phyloP scores from a whole-genome alignment of 2,113 vertebrate genomes.

The Thamnophis sirtalis region DNA sequence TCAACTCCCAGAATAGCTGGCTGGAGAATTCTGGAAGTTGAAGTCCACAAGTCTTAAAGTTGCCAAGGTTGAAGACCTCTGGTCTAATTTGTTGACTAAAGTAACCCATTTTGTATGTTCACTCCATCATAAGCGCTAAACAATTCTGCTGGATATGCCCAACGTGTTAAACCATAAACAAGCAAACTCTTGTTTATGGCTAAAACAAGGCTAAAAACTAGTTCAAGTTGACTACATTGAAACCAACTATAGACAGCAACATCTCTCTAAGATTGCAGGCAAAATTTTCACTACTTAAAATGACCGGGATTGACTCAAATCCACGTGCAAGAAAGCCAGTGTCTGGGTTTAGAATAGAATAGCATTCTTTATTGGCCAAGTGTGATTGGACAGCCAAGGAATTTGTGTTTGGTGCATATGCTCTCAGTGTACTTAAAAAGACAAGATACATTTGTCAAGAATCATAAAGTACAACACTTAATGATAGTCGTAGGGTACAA shows the following conservation, averaged over 20 bases:
- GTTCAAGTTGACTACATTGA: neutral
- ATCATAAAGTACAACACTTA: too few species aligned
- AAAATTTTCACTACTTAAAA: neutral
- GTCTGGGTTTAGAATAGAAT: neutral
- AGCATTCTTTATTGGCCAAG: too few species aligned
- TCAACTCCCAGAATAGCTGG: too few species aligned
- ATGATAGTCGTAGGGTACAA: too few species aligned
- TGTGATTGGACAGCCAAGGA: too few species aligned
- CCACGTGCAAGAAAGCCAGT: neutral
- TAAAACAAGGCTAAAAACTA: neutral
- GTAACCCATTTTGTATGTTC: neutral
- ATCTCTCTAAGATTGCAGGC: neutral
- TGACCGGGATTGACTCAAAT: neutral
- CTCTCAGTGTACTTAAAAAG: too few species aligned
- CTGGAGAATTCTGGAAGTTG: too few species aligned
- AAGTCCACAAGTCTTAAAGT: too few species aligned
- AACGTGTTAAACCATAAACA: neutral
- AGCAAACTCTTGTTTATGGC: neutral
- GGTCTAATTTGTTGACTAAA: neutral
- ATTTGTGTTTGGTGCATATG: too few species aligned
- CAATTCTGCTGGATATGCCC: neutral
- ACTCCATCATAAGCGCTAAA: neutral
- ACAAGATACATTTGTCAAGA: too few species aligned
- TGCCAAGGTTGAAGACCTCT: too few species aligned
- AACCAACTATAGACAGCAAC: neutral